Evolutionary conservation across 2,113 vertebrate genomes (phyloP).

Genomic region (Picathartes gymnocephalus): DNA sequence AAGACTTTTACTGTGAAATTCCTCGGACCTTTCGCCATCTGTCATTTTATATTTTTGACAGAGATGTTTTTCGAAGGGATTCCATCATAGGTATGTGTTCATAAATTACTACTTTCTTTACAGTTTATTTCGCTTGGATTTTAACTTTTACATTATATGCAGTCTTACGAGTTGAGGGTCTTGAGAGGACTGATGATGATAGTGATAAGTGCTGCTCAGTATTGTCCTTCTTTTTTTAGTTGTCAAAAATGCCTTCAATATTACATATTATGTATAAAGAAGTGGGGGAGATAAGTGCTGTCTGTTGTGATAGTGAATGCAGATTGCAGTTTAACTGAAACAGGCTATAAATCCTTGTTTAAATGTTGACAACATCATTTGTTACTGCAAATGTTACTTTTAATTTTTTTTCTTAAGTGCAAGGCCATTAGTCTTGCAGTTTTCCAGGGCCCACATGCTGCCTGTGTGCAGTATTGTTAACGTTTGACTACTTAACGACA

Average conservation of each 20-base stretch:
- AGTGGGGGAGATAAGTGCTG: neutral
- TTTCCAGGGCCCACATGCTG: neutral
- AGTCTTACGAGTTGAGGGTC: neutral
- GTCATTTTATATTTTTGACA: slow-evolving; percentile 97
- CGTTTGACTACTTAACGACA: neutral
- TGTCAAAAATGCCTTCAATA: neutral
- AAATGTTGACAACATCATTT: neutral
- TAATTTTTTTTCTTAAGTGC: neutral
- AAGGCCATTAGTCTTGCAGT: neutral
- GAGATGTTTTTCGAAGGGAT: slow-evolving; percentile 98
- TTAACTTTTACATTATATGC: neutral
- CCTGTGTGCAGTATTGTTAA: neutral
- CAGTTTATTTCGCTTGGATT: neutral
- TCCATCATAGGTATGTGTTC: slow-evolving; percentile 92
- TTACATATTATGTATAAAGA: neutral
- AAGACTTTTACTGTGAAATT: slow-evolving; percentile 99
- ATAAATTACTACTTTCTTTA: neutral
- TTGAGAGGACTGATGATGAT: neutral
- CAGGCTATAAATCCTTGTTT: neutral
- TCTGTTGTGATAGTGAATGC: neutral
- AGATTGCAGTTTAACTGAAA: neutral
- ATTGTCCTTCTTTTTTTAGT: neutral
- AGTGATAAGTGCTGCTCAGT: neutral
- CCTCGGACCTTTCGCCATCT: slow-evolving; percentile 95
- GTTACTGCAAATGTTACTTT: neutral